Conservation (phyloP, 35 echinoderm and acorn worm genomes). For the Holothuria glaberrima region DNA sequence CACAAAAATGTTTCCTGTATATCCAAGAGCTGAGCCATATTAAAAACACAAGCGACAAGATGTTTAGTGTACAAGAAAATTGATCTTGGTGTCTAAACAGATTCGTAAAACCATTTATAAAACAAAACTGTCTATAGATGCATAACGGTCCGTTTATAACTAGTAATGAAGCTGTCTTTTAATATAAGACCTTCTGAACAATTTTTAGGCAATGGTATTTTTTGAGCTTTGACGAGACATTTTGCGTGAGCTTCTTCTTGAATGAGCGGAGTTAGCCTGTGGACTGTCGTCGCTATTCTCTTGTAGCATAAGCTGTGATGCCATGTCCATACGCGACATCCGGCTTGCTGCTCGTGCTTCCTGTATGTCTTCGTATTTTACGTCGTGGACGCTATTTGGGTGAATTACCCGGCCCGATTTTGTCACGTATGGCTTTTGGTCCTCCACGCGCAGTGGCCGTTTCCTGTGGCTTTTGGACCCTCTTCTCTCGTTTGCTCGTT, state of each 20-base stretch:
- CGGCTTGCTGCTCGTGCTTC: constrained; percentile 8
- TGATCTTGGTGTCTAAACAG: too few species aligned
- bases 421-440: constrained; percentile 42
- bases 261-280: not conserved
- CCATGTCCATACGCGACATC: constrained; percentile 28
- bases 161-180: too few species aligned
- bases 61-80: too few species aligned
- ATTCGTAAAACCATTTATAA: too few species aligned
- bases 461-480: not conserved
- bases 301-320: not conserved
- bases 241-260: not conserved
- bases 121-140: too few species aligned
- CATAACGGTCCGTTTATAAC: too few species aligned
- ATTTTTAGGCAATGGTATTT: not conserved
- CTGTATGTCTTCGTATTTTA: constrained; percentile 23
- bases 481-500: not conserved
- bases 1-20: too few species aligned
- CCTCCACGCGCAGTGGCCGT: not conserved
- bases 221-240: constrained; percentile 13
- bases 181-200: too few species aligned
- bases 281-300: not conserved
- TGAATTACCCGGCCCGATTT: constrained; percentile 59
- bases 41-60: too few species aligned
- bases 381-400: constrained; percentile 42
- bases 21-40: too few species aligned